A percentile compares a stretch with the other conserved stretches of the same genome.
Conservation (phyloP, 2,113 vertebrate species). For the Malurus cyaneus region DNA sequence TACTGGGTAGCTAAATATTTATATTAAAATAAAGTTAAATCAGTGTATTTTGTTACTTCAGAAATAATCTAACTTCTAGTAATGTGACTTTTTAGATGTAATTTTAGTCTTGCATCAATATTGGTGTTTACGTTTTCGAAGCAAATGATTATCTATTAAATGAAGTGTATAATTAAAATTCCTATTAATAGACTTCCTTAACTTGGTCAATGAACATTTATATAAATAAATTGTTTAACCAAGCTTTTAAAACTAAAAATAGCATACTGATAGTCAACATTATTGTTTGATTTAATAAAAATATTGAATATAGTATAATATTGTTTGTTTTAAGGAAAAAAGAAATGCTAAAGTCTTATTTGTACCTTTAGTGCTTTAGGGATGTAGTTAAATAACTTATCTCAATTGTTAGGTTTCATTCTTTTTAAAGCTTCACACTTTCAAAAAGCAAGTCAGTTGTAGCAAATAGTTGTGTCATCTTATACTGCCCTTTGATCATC, state of each 20-base stretch:
- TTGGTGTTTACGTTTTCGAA: neutral
- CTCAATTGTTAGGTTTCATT: neutral
- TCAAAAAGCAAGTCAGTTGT: neutral
- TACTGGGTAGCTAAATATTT: neutral
- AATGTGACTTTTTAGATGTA: neutral
- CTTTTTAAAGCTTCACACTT: neutral
- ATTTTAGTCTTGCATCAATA: neutral
- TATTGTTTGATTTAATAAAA: neutral
- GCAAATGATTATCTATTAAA: neutral
- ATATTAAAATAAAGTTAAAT: neutral
- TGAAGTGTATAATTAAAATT: neutral
- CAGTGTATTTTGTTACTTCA: neutral
- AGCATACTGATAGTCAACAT: neutral
- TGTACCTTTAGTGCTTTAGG: neutral
- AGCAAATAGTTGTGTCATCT: neutral
- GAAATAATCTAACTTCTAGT: neutral
- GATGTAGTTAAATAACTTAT: neutral
- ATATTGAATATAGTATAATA: neutral
- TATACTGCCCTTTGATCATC: neutral
- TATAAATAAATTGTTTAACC: neutral
- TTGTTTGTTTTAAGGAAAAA: neutral
- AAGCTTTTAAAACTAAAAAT: neutral
- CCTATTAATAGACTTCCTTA: neutral
- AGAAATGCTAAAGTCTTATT: neutral
- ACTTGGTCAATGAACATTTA: neutral